Evolutionary conservation across 2,888 invertebrate species (phyloP), one percentile per base, ranked within the genome.

Genomic region (Agriopis leucophaearia): DNA sequence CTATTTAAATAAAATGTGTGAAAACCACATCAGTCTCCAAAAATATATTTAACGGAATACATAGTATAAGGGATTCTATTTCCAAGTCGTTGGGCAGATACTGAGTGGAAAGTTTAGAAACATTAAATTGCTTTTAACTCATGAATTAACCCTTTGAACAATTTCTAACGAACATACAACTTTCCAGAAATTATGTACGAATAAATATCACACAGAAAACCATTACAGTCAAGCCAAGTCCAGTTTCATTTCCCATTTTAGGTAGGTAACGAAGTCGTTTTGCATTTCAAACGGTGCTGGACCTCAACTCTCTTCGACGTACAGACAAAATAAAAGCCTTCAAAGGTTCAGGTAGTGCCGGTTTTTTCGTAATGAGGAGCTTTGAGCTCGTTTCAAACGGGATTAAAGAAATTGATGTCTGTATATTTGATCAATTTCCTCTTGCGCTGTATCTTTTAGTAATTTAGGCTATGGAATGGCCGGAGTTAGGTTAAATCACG

Each of bases 241-340:
- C 38, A 42, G 42, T 6, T 45, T 18, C 4, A 18, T 16, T 47
- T 35, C 16, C 38, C 44, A 60, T 48, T 58, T 65, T 48, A 9
- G 42, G 40, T 47, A 16, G 51, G 42, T 42, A 44, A 51, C 48
- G 27, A 52, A 36, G 8, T n/a, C 40, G 54, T 58, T 60, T 61
- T 71, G 73, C 70, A 76, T 80, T 81, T 65, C 78, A 66, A 74
- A 63, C 50, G 60, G 55, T 44, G 10, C 9, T 38, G 65, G 50
- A 40, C 48, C n/a, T 50, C 55, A 48, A 48, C 42, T 13, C 51
- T 58, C 57, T 47, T 47, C 12, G 71, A 38, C 38, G 13, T 7
- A 9, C 16, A 47, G 47, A 54, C 35, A 65, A 54, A 48, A 50
- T 35, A 13, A 7, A 47, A 48, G 50, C 16, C 36, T 48, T 60